Conservation (phyloP, 1,140 invertebrate species). For the Helicoverpa armigera region DNA sequence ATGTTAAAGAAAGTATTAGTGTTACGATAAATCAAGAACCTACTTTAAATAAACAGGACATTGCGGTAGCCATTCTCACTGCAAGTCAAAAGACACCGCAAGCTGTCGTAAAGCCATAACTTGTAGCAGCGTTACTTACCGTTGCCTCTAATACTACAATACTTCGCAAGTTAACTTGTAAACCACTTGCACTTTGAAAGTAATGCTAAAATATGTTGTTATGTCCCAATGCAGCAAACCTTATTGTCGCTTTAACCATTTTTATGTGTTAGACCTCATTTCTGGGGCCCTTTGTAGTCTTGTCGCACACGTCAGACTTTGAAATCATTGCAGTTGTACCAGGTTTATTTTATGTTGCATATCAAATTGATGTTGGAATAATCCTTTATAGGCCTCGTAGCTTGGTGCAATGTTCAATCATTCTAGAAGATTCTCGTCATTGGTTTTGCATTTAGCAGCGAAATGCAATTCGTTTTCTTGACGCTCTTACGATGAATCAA, state of each 20-base stretch:
- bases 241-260: constrained; percentile 18
- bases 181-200: constrained; percentile 19
- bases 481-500: too few species aligned
- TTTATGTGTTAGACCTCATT: constrained; percentile 20
- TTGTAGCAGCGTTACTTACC: constrained; percentile 9
- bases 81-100: neutral
- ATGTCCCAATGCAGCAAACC: neutral
- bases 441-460: neutral
- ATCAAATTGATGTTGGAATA: neutral
- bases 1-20: too few species aligned
- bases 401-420: neutral
- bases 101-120: constrained; percentile 1
- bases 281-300: neutral
- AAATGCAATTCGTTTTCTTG: too few species aligned
- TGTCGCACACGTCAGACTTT: neutral
- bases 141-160: neutral
- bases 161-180: constrained; percentile 25
- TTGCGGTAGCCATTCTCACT: constrained; percentile 8
- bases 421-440: neutral
- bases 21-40: neutral
- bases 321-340: too few species aligned
- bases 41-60: constrained; percentile 5
- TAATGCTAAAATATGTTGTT: constrained; percentile 27
- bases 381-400: neutral
- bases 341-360: too few species aligned